Evolutionary conservation across 2,797 vertebrate genomes (phyloP).

Genomic region (Helicolenus hilgendorfi): DNA sequence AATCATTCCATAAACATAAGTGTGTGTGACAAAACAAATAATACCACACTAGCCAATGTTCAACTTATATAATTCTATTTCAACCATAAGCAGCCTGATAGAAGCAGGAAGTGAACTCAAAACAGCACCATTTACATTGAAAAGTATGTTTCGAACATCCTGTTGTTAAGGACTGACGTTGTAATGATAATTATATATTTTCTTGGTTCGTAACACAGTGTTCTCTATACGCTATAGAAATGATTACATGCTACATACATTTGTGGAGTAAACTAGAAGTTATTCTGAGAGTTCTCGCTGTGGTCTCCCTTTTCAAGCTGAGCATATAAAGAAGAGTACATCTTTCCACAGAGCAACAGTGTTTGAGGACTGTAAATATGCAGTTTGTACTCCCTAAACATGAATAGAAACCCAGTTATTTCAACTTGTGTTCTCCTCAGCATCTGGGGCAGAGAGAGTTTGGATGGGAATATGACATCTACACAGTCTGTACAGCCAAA

Average conservation of each 20-base stretch:
- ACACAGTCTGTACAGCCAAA: neutral
- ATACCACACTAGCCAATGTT: neutral
- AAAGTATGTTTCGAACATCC: too few relatives aligned
- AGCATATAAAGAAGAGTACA: neutral
- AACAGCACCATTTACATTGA: too few relatives aligned
- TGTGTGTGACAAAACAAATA: neutral
- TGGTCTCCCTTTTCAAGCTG: neutral
- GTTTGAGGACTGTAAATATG: neutral
- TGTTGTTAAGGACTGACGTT: too few relatives aligned
- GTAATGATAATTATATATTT: too few relatives aligned
- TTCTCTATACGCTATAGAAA: neutral
- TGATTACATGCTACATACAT: neutral
- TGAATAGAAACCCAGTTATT: conserved; percentile 3
- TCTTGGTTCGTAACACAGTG: neutral
- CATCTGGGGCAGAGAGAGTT: neutral
- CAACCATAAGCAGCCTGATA: neutral
- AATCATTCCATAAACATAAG: neutral
- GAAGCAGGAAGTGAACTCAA: neutral
- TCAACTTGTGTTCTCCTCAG: neutral
- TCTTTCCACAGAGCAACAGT: neutral
- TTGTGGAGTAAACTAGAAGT: neutral
- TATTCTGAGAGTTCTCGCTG: neutral
- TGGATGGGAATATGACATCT: neutral
- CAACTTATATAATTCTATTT: neutral
- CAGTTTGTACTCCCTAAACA: neutral